Conservation (phyloP, 1,140 invertebrate species). For the Heliconius nattereri region DNA sequence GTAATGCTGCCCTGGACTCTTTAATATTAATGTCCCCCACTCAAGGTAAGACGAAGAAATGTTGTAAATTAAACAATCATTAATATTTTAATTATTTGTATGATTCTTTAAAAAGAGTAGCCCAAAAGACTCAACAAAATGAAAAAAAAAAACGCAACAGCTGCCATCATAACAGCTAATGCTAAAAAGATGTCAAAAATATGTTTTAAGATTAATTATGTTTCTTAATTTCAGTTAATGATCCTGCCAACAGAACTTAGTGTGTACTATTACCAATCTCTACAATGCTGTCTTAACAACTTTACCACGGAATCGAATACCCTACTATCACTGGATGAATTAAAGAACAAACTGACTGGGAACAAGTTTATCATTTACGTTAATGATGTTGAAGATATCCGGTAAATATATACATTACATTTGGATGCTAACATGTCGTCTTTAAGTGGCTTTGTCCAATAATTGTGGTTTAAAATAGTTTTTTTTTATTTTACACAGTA, state of each 20-base stretch:
- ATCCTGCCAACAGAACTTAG: constrained; percentile 79
- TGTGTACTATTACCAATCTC: constrained; percentile 82
- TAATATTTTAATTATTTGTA: no score
- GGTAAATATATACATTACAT: constrained; percentile 61
- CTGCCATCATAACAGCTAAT: no score
- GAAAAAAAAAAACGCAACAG: no score
- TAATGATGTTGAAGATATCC: constrained; percentile 81
- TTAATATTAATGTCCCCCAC: no score
- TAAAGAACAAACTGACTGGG: constrained; percentile 57
- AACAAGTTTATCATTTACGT: constrained; percentile 82
- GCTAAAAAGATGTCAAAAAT: no score
- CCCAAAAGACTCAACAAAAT: no score
- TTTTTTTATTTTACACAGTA: background rate
- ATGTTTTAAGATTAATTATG: background rate
- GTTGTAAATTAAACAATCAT: no score
- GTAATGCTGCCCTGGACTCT: no score
- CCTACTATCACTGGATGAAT: constrained; percentile 59
- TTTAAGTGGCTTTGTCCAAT: no score
- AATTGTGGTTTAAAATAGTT: background rate
- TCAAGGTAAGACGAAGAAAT: no score
- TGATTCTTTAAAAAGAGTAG: no score
- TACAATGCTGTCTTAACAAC: constrained; percentile 78
- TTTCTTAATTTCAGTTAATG: constrained; percentile 73
- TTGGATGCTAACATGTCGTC: no score
- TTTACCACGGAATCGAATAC: constrained; percentile 53